Base-by-base conservation (phyloP, 2,888 invertebrate species). In the Sinelater perroti region DNA sequence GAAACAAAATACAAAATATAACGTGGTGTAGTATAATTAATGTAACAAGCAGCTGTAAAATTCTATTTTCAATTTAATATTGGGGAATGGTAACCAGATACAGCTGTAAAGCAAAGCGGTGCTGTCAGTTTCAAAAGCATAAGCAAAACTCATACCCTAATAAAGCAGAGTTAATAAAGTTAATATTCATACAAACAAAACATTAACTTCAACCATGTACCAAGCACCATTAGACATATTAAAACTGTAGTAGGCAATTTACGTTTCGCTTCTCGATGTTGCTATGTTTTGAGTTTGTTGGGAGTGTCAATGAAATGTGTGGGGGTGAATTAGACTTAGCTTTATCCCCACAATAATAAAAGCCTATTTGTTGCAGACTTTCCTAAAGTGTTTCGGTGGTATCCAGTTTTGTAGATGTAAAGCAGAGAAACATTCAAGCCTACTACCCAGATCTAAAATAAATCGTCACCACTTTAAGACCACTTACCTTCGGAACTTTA, bases 1-100 rank as follows among this genome's bases (percentile, higher is more conserved):
- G 56, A 66, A 67, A 67, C 47, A 57, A 64, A 66, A 65, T 31
- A 30, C 14, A 45, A 64, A 61, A 64, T 56, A 51, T 40, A 61
- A 61, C 11, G 55, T 45, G 54, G 57, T 63, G 57, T 61, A 62
- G 53, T 42, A 63, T 59, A 57, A 56, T 28, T 47, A 56, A 58
- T 40, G 56, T 47, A 63, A 54, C 36, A 59, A 59, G 59, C 54
- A 50, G 59, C 59, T 54, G 42, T 54, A 54, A 59, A 44, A 21
- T 24, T 47, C 52, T 58, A 53, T 52, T 20, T 47, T 33, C 26
- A 58, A 42, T 45, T 21, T 53, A 16, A 44, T 44, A 11, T 52
- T 53, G 33, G 44, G 35, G 28, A 58, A 35, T 52, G 58, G 47
- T 52, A 58, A 58, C 53, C 40, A 58, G 53, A 40, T 49, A 53